Conservation (phyloP, 92 coral and sea anemone genomes). For the Porites lobata region DNA sequence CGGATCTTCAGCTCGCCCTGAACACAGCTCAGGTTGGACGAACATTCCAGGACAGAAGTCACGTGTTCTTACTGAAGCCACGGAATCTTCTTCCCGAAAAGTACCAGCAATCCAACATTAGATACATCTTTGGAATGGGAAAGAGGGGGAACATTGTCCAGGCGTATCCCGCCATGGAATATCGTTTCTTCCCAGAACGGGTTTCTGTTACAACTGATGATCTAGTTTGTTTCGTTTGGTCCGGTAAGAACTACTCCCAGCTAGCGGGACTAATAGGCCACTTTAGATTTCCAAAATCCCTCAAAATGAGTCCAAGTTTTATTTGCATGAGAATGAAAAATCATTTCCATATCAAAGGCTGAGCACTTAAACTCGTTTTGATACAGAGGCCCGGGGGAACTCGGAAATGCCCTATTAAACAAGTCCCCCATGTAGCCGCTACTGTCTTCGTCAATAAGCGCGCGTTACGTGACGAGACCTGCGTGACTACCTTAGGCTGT, state of each 20-base stretch:
- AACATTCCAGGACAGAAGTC: constrained; percentile 60
- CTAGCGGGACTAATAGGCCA: too few relatives aligned
- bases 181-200: constrained; percentile 56
- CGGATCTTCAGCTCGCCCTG: constrained; percentile 50
- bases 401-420: too few relatives aligned
- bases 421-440: too few relatives aligned
- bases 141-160: constrained; percentile 59
- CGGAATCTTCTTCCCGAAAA: constrained; percentile 27
- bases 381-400: too few relatives aligned
- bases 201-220: constrained; percentile 57
- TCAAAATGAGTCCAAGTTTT: too few relatives aligned
- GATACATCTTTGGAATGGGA: constrained; percentile 48
- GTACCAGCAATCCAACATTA: constrained; percentile 31
- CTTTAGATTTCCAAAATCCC: too few relatives aligned
- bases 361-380: too few relatives aligned
- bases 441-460: too few relatives aligned
- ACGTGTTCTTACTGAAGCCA: constrained; percentile 31
- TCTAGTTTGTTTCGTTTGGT: constrained; percentile 53
- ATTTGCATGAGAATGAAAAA: too few relatives aligned
- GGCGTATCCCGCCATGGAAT: constrained; percentile 61
- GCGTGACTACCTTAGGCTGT: too few relatives aligned
- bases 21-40: constrained; percentile 53
- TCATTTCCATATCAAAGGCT: too few relatives aligned
- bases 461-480: too few relatives aligned
- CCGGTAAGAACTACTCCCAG: constrained; percentile 16